Evolutionary conservation across 1,140 invertebrate genomes (phyloP), one percentile per base, ranked within the genome.

Genomic region (Drosophila miranda): DNA sequence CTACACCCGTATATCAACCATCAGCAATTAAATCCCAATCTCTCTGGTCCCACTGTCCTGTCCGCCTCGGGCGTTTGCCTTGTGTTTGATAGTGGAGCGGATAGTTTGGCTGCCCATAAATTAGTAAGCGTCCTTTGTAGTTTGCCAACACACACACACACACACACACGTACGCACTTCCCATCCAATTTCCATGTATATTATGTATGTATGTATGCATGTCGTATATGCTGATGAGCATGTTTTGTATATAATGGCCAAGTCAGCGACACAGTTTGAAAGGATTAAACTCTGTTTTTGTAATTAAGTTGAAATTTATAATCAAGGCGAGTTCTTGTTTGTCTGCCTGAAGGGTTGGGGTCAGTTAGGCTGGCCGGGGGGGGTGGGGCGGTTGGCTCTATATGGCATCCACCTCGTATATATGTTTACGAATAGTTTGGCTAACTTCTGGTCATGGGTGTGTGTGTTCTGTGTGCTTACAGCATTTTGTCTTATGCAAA

Each of bases 251-350:
- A 53, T 45, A 44, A 53, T 56, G 38, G 56, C 43, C 64, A 55
- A 74, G 67, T 56, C 67, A 62, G 77, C 81, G 81, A 84, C 81
- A 84, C 82, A 86, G 70, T 82, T 87, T 58, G 83, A 87, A 87
- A 58, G 82, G 82, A 87, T 87, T 87, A 87, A 87, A 78, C 72
- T 87, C 78, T 87, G 82, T 87, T 87, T 87, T 87, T 81, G 82
- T 87, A 87, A 87, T 87, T 87, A 87, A 87, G 82, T 87, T 87
- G 82, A 87, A 87, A 87, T 87, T 87, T 87, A 87, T 87, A 87
- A 87, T 87, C 82, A 84, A 84, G 81, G 73, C 81, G 49, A 86
- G 55, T 58, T 59, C 54, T 67, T 71, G 75, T 73, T 72, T 62
- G 51, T 44, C 44, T 44, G 30, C 34, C 34, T 26, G 46, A 50